Percentiles rank a stretch among this genome's conserved stretches.
Evolutionary conservation across 37 sponge, comb jelly and placozoan genomes (phyloP).

Genomic region (Oopsacas minuta): DNA sequence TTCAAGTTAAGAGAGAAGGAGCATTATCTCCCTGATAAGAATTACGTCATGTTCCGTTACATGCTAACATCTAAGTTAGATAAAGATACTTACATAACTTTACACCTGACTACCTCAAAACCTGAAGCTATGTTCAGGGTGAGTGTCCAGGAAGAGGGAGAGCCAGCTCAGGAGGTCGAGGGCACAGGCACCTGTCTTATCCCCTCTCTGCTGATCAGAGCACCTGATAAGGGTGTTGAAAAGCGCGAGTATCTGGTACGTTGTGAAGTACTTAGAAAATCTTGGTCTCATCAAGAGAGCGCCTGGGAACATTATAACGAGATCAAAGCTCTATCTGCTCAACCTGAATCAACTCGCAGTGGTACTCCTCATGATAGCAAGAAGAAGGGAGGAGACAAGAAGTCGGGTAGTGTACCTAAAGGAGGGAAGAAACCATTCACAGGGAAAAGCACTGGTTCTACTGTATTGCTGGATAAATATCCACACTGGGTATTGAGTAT

Average conservation of each 20-base stretch:
- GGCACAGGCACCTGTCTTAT: slow-evolving; percentile 15
- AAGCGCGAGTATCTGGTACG: slow-evolving; percentile 55
- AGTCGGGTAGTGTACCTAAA: not conserved
- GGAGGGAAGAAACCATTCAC: not conserved
- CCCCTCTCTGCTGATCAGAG: not conserved
- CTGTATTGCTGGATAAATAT: not conserved
- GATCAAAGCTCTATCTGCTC: not conserved
- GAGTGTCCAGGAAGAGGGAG: slow-evolving; percentile 33
- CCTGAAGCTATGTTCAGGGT: slow-evolving; percentile 53
- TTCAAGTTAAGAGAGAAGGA: slow-evolving; percentile 47
- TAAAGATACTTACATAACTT: slow-evolving; percentile 42
- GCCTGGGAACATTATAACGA: slow-evolving; percentile 32
- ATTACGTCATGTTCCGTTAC: slow-evolving; percentile 61
- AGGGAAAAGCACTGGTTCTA: not conserved
- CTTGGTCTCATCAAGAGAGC: slow-evolving; percentile 64
- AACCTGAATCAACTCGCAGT: slow-evolving; percentile 26
- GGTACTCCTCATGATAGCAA: slow-evolving; percentile 56
- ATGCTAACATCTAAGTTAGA: slow-evolving; percentile 18
- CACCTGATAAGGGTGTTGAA: slow-evolving; percentile 24
- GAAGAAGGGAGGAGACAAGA: not conserved
- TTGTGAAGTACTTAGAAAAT: slow-evolving; percentile 46
- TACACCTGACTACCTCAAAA: slow-evolving; percentile 69
- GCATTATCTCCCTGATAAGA: slow-evolving; percentile 73
- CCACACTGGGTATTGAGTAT: not conserved
- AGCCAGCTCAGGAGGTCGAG: not conserved